Evolutionary conservation across 2,797 vertebrate genomes (phyloP).

Genomic region (Myotis pilosus): DNA sequence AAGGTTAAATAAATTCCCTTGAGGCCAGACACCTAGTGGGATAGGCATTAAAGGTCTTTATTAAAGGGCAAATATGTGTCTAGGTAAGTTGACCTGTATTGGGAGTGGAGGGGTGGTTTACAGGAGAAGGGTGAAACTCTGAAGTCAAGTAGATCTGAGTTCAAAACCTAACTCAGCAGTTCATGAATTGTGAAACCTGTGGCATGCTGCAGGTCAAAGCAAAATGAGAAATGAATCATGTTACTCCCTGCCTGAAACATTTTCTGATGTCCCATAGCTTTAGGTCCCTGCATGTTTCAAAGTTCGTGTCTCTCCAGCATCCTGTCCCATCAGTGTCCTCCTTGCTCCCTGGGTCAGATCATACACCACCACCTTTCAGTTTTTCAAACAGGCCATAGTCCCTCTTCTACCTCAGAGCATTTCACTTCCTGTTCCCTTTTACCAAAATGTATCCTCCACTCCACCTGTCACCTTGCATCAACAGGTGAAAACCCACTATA

Average conservation of each 20-base stretch:
- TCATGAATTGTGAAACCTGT: not conserved
- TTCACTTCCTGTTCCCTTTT: not conserved
- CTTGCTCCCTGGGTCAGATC: not conserved
- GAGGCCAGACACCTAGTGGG: not conserved
- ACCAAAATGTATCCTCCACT: not conserved
- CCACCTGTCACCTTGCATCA: not conserved
- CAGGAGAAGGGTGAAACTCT: not conserved
- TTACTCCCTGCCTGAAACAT: not conserved
- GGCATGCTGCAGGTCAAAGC: accelerated
- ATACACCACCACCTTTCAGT: not conserved
- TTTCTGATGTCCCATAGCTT: not conserved
- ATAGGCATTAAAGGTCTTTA: not conserved
- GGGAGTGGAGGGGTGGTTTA: not conserved
- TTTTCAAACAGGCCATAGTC: not conserved
- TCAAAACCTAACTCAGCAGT: not conserved
- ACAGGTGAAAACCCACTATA: not conserved
- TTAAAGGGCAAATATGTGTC: not conserved
- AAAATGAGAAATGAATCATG: not conserved
- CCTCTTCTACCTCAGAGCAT: not conserved
- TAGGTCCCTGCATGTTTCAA: no score
- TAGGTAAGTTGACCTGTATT: not conserved
- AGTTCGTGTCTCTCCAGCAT: not conserved
- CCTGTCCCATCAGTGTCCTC: not conserved
- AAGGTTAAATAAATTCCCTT: not conserved
- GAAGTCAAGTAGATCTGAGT: not conserved